Conservation (phyloP, 2,888 invertebrate genomes). For the Torymus tubicola region DNA sequence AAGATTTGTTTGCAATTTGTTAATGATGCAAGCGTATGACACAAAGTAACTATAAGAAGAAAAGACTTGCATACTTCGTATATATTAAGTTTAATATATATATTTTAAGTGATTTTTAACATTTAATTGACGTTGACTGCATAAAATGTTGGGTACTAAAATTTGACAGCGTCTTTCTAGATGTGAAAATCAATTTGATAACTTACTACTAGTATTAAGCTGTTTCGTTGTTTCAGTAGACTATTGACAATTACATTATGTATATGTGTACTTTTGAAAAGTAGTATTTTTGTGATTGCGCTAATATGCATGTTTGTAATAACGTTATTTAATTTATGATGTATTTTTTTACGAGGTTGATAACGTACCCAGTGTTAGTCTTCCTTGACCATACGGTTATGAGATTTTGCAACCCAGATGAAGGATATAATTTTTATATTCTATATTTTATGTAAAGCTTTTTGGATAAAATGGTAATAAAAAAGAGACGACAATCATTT, state of each 20-base stretch:
- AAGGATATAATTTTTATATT: constrained; percentile 56
- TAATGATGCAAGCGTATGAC: constrained; percentile 61
- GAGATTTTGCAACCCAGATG: constrained; percentile 51
- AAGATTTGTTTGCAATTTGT: constrained; percentile 68
- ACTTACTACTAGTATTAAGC: constrained; percentile 43
- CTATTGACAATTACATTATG: constrained; percentile 53
- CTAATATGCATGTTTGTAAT: constrained; percentile 45
- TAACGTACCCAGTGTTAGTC: constrained; percentile 52
- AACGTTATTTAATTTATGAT: constrained; percentile 50
- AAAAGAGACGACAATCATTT: constrained; percentile 46
- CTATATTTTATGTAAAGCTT: constrained; percentile 48
- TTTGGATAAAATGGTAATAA: constrained; percentile 47
- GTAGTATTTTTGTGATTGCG: constrained; percentile 51
- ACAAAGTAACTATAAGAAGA: constrained; percentile 33
- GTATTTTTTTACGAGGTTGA: constrained; percentile 45
- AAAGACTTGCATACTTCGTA: constrained; percentile 44
- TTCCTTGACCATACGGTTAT: constrained; percentile 30
- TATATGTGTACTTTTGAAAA: constrained; percentile 53
- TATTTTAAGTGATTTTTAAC: constrained; percentile 42
- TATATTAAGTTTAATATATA: constrained; percentile 59
- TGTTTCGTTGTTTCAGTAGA: constrained; percentile 47
- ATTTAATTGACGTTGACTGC: constrained; percentile 45
- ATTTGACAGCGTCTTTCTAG: constrained; percentile 48
- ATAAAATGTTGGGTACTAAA: constrained; percentile 20
- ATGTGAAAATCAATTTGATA: constrained; percentile 45